Base-by-base conservation (phyloP, 2,113 vertebrate genomes). In the Thermophis baileyi region DNA sequence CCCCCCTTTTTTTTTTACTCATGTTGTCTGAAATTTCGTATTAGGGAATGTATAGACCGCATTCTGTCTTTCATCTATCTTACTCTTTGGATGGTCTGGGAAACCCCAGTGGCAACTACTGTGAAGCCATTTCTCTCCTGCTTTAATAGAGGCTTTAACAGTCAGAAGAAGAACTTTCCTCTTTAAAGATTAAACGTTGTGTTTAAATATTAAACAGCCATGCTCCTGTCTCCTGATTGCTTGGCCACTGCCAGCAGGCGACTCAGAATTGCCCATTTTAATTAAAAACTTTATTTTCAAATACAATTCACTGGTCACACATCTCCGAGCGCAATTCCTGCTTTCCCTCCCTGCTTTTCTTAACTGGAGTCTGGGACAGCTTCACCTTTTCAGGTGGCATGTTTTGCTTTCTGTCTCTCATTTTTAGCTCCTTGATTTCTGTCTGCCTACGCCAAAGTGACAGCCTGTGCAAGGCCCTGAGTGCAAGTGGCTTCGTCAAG, bases 401-500 rank as follows among this genome's bases (percentile, higher is more conserved):
- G 54, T 93, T 94, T 94, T 93, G 94, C 49, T 92, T 94, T 91
- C 91, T 91, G 55, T 92, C 25, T 63, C 63, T 87, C 90, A 90
- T 53, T 89, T 18, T 2, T 93, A 95, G 57, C 35, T 63, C 94
- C 87, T 6, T 3, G 87, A 6, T 89, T 92, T 92, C 53, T 81
- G 85, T 60, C 94, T 92, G 91, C 96, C 94, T 90, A 90, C 92
- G 87, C 94, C 87, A 16, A 85, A 93, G 94, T 11, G 91, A 93
- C 3, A 35, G 92, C 91, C 92, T 95, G 93, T 92, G 91, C 63
- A 89, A 95, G 94, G 95, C 95, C 91, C 95, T 57, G 95, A 97
- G 97, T 97, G 98, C 95, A 97, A 98, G 97, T 96, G 92, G 97
- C 98, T 97, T 98, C 96, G 95, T 96, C 98, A 98, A 98, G 98